Base-by-base conservation (phyloP, 37 sponge, comb jelly and placozoan species). In the Halichondria panicea region DNA sequence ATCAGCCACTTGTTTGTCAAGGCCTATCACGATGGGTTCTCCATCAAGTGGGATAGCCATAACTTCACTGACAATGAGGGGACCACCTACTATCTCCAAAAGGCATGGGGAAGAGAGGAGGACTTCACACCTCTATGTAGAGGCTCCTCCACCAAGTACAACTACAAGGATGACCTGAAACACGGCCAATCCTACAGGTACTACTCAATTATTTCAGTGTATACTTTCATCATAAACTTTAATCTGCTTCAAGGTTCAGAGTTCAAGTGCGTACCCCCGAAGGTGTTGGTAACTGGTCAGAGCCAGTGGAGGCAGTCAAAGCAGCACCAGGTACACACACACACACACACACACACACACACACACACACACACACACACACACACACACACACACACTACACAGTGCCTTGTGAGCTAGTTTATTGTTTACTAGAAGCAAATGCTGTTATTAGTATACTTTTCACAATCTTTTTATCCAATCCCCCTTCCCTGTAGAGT, bases 131-230 rank as follows among this genome's bases (percentile, higher is more conserved):
- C 9, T 2, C 54, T 78, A 19, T 78, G 55, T 36, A 53, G 69
- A 30, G 84, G 84, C 1, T 74, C 72, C 15, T 37, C 76, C 22
- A 75, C 70, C 65, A 83, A 83, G 62, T 83, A 44, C 75, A 83
- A 68, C 0, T 83, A 62, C 60, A 83, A 75, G 48, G 22, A n/a
- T 4, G 68, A 78, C 3, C 58, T 78, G 31, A 44, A 67, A 40
- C 2, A 30, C 27, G 31, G 36, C 21, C 32, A 41, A 0, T 45
- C 43, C 1, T 68, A 68, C 48, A 68, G 43, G 69, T 68, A 68
- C 22, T 24, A 25, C 5, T 15, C 11, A 48, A 13, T 18, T 35
- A 37, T 64, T 18, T 28, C 13, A 8, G 32, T 34, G 38, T 32
- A 37, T 8, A 64, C 18, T 36, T 8, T 34, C 36, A 28, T 35